Evolutionary conservation across 2,888 invertebrate genomes (phyloP), one percentile per base, ranked within the genome.

Genomic region (Apamea epomidion): DNA sequence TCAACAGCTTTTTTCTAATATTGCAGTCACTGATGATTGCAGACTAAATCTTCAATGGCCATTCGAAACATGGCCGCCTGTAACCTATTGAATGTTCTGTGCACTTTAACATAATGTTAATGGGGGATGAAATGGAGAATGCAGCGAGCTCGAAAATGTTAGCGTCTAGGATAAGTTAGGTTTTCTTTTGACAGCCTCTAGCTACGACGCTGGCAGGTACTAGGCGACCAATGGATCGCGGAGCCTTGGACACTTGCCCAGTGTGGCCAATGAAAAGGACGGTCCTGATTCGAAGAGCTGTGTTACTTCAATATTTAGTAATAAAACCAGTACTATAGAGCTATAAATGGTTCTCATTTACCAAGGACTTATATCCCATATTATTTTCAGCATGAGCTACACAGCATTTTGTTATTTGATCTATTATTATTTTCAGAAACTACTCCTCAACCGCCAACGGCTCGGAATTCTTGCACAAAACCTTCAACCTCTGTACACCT

Each of bases 401-500:
- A 58, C 25, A 10, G 3, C 25, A 12, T 25, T 58, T 58, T 58
- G 12, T 25, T n/a, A 58, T 58, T 58, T n/a, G 1, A 60, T 5
- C 58, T 60, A 60, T 60, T 60, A 60, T n/a, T 60, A n/a, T n/a
- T 60, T n/a, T 68, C 93, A 97, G 97, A 91, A 97, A 97, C 77
- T 94, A 97, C 87, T 94, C 97, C 0, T 92, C 93, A 3, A 95
- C 96, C 94, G 98, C 97, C 21, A 98, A 97, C 77, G 99, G 99
- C 0, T 97, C 98, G 76, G 95, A 97, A 18, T 98, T 98, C 97
- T 92, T 99, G 7, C 97, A 98, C 42, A 96, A 97, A 18, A 97
- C 97, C 45, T 99, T 99, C 97, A 97, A 98, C 72, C 96, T 99
- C 2, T 99, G 99, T 92, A 96, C 97, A 32, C 97, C 98, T 0